phyloP scores from a whole-genome alignment of 2,888 invertebrate genomes.

The Boloria euphrosyne region DNA sequence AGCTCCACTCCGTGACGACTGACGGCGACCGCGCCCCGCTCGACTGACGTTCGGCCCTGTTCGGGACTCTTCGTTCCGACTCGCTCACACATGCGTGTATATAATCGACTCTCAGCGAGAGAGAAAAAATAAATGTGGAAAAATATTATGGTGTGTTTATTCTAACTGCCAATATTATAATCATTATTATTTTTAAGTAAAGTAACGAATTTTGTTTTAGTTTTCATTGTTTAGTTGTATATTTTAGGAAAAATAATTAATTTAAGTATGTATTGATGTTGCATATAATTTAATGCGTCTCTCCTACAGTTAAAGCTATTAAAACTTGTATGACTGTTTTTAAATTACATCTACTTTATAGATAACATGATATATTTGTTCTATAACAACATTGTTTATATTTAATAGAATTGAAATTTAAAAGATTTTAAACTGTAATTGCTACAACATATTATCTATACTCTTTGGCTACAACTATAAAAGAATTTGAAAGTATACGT shows the following conservation, averaged over 20 bases:
- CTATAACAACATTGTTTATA: neutral
- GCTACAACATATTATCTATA: too few species aligned
- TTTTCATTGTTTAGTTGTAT: neutral
- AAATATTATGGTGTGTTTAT: conserved; percentile 26
- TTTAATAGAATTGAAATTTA: neutral
- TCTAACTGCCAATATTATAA: conserved; percentile 14
- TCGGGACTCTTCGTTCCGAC: conserved; percentile 75
- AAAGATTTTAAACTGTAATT: neutral
- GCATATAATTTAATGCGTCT: too few species aligned
- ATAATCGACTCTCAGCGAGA: conserved; percentile 35
- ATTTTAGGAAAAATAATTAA: too few species aligned
- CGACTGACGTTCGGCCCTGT: conserved; percentile 80
- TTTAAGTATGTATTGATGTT: too few species aligned
- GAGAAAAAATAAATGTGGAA: conserved; percentile 21
- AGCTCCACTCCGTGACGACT: conserved; percentile 83
- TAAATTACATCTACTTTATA: too few species aligned
- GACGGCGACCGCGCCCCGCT: conserved; percentile 84
- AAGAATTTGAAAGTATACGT: neutral
- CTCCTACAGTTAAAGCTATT: too few species aligned
- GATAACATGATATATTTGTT: neutral
- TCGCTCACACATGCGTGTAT: conserved; percentile 80
- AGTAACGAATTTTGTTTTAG: neutral
- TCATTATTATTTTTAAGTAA: neutral
- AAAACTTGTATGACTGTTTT: too few species aligned
- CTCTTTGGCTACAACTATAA: too few species aligned